Conservation (phyloP, 2,113 vertebrate species). For the Rhagologus leucostigma region DNA sequence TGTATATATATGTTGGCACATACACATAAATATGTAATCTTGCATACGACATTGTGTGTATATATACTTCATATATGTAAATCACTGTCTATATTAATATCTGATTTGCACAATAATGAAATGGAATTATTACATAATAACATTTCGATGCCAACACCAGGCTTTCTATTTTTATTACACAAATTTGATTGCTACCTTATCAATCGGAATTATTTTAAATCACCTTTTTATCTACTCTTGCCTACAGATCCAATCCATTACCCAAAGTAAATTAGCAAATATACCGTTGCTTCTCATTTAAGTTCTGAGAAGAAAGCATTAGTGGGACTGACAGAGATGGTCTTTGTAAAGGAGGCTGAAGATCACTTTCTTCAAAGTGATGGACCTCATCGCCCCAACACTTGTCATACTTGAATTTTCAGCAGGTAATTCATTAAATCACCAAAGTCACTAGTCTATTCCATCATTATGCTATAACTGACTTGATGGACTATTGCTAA, state of each 20-base stretch:
- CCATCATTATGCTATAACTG: neutral
- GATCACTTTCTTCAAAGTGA: neutral
- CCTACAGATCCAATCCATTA: slow-evolving; percentile 9
- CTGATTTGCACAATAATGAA: neutral
- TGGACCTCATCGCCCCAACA: neutral
- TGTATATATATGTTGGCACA: neutral
- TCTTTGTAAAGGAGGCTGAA: neutral
- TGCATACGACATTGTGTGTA: neutral
- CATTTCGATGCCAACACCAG: neutral
- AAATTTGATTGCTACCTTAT: slow-evolving; percentile 30
- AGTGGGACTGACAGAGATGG: neutral
- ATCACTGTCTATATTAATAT: neutral
- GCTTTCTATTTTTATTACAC: neutral
- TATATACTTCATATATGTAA: neutral
- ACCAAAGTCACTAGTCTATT: neutral
- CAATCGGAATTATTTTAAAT: slow-evolving; percentile 8
- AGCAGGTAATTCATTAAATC: neutral
- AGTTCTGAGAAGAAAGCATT: neutral
- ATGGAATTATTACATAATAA: neutral
- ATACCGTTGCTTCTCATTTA: neutral
- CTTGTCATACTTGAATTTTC: neutral
- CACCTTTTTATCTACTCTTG: neutral
- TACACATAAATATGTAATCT: rapidly evolving
- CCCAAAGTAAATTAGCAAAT: slow-evolving; percentile 7
- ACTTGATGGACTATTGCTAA: neutral